Evolutionary conservation across 2,888 invertebrate species (phyloP), one percentile per base, ranked within the genome.

Genomic region (Cenopis cana): DNA sequence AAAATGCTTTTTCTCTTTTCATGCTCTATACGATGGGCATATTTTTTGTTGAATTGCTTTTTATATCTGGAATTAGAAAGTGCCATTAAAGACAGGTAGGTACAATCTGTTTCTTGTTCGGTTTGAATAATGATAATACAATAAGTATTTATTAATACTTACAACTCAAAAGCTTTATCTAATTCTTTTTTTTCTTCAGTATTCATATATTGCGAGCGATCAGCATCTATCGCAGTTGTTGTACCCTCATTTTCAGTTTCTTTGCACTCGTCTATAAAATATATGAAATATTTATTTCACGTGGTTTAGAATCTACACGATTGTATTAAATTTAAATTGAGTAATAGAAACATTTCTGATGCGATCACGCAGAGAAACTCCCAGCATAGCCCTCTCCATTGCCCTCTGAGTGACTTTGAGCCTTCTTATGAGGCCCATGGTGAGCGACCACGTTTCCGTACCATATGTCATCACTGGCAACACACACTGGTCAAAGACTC

Each of bases 101-200:
- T 10, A 11, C 4, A 18, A 11, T 1, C 9, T 20, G 18, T 52
- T 11, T 52, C 0, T 11, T 20, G 20, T 18, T 18, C 18, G 2
- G 10, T 18, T 52, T 11, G 11, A 18, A 11, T 20, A 9, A 52
- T 52, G 8, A 1, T 8, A 6, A 33, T 33, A 33, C n/a, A n/a
- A n/a, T 33, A 11, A 5, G 17, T 17, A 6, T 20, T 9, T 11
- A 9, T 18, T 20, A 11, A 11, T 46, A 78, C 81, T 72, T 82
- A 89, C 90, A 76, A 76, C 6, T 81, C 75, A 73, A 90, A 90
- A 2, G 82, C 79, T 55, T 81, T 77, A 17, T 88, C 79, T 0
- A 89, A 81, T 38, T 89, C 85, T n/a, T 82, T 65, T 0, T 85
- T 73, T 1, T 86, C 84, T 18, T 86, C 82, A 9, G 83, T 74